Percentiles rank a stretch among this genome's conserved stretches.
Conservation (phyloP, 2,888 invertebrate genomes). For the Metallyticus violacea region DNA sequence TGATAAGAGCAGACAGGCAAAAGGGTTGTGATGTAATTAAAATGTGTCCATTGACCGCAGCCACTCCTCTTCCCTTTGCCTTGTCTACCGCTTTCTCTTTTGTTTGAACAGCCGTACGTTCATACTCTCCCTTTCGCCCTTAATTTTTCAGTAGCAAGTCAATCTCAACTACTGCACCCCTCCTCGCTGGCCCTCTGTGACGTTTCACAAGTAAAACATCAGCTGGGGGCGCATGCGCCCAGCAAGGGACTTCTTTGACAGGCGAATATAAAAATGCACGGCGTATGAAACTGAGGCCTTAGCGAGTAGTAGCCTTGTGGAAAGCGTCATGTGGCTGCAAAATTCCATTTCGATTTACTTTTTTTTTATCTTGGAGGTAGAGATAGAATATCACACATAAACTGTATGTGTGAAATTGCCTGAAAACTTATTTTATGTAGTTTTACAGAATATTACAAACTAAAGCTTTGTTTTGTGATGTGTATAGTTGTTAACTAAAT, state of each 20-base stretch:
- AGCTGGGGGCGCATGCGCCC: background rate
- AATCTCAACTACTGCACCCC: no score
- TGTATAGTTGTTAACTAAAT: background rate
- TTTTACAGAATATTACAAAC: background rate
- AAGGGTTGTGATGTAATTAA: constrained; percentile 14
- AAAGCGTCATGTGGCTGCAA: background rate
- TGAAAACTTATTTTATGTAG: background rate
- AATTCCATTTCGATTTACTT: background rate
- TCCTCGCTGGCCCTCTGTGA: background rate
- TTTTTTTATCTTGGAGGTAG: no score
- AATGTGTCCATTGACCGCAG: constrained; percentile 18
- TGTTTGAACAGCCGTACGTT: constrained; percentile 3
- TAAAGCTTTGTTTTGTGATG: background rate
- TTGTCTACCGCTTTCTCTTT: background rate
- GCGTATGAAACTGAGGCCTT: background rate
- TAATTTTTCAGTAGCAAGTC: constrained; percentile 10
- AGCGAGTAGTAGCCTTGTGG: background rate
- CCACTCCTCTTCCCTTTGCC: background rate
- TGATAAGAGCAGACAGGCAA: background rate
- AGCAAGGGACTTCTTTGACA: background rate
- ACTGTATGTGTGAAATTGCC: background rate
- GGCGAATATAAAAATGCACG: background rate
- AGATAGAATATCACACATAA: background rate
- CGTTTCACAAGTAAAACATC: background rate
- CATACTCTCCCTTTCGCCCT: background rate